phyloP scores from a whole-genome alignment of 2,888 invertebrate species.

The Drosophila greeni region DNA sequence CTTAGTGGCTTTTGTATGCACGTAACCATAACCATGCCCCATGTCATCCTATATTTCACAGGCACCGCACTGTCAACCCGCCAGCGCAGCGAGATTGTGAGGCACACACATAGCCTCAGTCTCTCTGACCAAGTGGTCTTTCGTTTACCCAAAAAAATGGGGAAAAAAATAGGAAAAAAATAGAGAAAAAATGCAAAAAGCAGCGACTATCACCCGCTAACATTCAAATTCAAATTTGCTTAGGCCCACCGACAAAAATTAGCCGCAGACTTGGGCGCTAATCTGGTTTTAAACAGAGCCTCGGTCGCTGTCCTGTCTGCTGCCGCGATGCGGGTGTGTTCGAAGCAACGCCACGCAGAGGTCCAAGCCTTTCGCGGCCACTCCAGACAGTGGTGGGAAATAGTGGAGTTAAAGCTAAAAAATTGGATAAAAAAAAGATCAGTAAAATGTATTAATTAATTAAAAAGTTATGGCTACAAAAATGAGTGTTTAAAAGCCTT shows the following conservation, averaged over 20 bases:
- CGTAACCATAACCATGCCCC: slow-evolving; percentile 71
- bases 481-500: neutral
- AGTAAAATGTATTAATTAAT: neutral
- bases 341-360: slow-evolving; percentile 36
- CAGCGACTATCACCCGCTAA: slow-evolving; percentile 73
- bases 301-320: slow-evolving; percentile 34
- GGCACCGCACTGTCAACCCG: slow-evolving; percentile 65
- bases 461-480: neutral
- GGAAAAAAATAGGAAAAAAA: neutral
- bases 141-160: slow-evolving; percentile 21
- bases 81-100: slow-evolving; percentile 53
- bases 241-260: slow-evolving; percentile 63
- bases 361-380: slow-evolving; percentile 28
- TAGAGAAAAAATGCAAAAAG: slow-evolving; percentile 26
- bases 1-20: slow-evolving; percentile 53
- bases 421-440: neutral
- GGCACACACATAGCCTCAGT: slow-evolving; percentile 19
- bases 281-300: slow-evolving; percentile 74
- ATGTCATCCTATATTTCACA: slow-evolving; percentile 75
- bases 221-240: slow-evolving; percentile 76
- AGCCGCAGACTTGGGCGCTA: slow-evolving; percentile 74
- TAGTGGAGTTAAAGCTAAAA: neutral
- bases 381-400: neutral
- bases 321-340: slow-evolving; percentile 74
- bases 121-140: slow-evolving; percentile 67